Base-by-base conservation (phyloP, 2,888 invertebrate species). In the Serripes groenlandicus region DNA sequence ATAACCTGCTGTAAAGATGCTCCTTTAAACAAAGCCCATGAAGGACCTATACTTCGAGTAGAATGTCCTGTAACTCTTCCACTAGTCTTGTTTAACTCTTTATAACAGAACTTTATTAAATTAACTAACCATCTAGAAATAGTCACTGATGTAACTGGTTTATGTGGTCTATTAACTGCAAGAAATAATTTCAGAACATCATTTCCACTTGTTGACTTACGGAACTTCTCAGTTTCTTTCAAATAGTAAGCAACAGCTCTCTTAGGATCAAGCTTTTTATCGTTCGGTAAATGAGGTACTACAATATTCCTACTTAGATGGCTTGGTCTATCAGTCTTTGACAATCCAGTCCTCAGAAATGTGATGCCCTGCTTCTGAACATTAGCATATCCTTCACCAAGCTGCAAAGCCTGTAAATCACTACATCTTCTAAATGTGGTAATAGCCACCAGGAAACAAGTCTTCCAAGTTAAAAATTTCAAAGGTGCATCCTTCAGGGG, bases 251-350 rank as follows among this genome's bases (percentile, higher is more conserved):
- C 35, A 23, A 72, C 23, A 26, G 68, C 35, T 42, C 37, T 32
- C 52, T 78, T 78, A 21, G 81, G 81, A 68, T 81, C 81, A 9
- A 81, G 30, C 3, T 56, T 26, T 26, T 60, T 81, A 35, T 75
- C 64, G n/a, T 76, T 42, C n/a, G 15, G 4, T 4, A 70, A 76
- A 37, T 54, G 9, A 23, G 81, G 81, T 2, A 81, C 58, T 60
- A 72, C 54, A 35, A 72, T 81, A 9, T 72, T 71, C 11, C 26
- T 26, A 23, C 35, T n/a, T 15, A 32, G 5, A 69, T 72, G 76
- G 9, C 30, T 58, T 11, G 69, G 73, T 58, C 75, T 64, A 60
- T 76, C 81, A 30, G 64, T 28, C 49, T 62, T 71, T 62, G 62
- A 62, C 32, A 62, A 62, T 32, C 62, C 62, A 32, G 30, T 62